Conservation (phyloP, 2,113 vertebrate genomes). For the Cyrtonyx montezumae region DNA sequence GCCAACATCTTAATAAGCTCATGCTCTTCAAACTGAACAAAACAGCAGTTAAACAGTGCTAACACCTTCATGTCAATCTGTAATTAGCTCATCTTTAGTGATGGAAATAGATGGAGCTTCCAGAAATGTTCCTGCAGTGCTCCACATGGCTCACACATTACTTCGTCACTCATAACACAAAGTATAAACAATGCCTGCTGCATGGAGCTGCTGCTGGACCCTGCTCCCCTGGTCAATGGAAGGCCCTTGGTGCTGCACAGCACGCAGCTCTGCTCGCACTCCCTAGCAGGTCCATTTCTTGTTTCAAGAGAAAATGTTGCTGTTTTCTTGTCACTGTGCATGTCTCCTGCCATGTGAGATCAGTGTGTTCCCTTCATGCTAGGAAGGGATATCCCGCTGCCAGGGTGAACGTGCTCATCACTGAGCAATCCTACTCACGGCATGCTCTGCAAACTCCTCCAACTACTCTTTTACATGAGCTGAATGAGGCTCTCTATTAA, state of each 20-base stretch:
- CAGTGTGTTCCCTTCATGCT: not conserved
- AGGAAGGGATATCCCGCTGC: constrained; percentile 16
- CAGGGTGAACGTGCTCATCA: not conserved
- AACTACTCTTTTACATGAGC: not conserved
- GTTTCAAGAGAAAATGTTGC: not conserved
- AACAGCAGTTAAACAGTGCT: not conserved
- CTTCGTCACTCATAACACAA: not conserved
- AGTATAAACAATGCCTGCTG: not conserved
- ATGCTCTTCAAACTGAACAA: not conserved
- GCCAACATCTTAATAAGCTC: not conserved
- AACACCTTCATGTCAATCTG: not conserved
- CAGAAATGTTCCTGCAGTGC: not conserved
- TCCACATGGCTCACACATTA: not conserved
- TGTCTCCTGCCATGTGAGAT: constrained; percentile 6
- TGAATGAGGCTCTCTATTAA: not conserved
- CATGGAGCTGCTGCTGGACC: not conserved
- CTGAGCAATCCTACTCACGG: not conserved
- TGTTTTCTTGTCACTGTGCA: constrained; percentile 15
- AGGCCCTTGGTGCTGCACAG: not conserved
- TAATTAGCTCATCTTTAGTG: not conserved
- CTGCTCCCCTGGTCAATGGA: not conserved
- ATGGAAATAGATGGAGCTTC: not conserved
- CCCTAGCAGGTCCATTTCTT: not conserved
- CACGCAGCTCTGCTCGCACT: not conserved
- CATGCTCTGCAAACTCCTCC: not conserved